Evolutionary conservation across 2,113 vertebrate species (phyloP).

Genomic region (Uropsilus gracilis): DNA sequence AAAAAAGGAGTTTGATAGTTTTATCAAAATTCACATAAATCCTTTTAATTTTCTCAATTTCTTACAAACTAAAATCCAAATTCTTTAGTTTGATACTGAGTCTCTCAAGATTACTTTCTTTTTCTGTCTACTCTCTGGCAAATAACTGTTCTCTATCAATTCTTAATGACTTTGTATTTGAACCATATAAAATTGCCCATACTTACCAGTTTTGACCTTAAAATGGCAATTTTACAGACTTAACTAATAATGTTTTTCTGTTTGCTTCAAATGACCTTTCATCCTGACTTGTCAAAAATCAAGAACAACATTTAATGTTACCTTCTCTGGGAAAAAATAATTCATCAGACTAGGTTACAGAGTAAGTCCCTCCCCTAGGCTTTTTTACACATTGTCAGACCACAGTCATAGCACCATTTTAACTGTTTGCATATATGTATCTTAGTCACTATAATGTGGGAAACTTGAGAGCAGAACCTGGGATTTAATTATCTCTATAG

Average conservation of each 20-base stretch:
- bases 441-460: not conserved
- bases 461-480: not conserved
- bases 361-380: not conserved
- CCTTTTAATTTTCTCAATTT: not conserved
- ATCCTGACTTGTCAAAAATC: constrained; percentile 11
- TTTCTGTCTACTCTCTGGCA: not conserved
- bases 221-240: not conserved
- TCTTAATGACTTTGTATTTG: constrained; percentile 11
- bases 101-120: constrained; percentile 48
- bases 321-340: not conserved
- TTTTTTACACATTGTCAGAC: not conserved
- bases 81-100: not conserved
- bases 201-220: constrained; percentile 15
- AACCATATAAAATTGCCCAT: constrained; percentile 19
- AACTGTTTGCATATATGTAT: not conserved
- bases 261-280: not conserved
- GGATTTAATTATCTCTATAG: not conserved
- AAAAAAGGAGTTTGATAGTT: not conserved
- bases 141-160: not conserved
- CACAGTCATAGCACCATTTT: not conserved
- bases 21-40: constrained; percentile 37
- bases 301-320: not conserved
- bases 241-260: not conserved
- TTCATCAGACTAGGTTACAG: not conserved
- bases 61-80: constrained; percentile 47